phyloP scores from a whole-genome alignment of 2,797 vertebrate species.

The Coluber constrictor region DNA sequence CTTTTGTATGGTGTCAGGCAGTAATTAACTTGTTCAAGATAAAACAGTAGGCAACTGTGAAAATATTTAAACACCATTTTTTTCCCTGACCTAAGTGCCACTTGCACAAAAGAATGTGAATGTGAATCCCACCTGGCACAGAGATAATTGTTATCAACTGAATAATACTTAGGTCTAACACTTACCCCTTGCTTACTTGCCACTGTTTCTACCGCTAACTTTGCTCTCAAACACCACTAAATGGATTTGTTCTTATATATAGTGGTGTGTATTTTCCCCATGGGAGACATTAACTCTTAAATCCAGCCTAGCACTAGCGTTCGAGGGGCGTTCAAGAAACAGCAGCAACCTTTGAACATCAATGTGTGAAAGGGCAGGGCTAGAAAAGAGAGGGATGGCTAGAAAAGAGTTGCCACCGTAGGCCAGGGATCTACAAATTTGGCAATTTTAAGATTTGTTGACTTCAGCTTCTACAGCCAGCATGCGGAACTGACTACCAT shows the following conservation, averaged over 20 bases:
- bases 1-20: slow-evolving; percentile 36
- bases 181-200: not conserved
- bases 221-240: not conserved
- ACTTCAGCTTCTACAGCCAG: not conserved
- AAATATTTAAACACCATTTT: slow-evolving; percentile 30
- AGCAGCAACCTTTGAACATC: not conserved
- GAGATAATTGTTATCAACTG: slow-evolving; percentile 6
- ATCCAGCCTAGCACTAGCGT: not conserved
- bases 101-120: slow-evolving; percentile 38
- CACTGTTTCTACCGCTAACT: not conserved
- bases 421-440: not conserved
- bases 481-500: not conserved
- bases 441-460: not conserved
- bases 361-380: not conserved
- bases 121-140: slow-evolving; percentile 21
- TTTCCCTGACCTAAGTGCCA: slow-evolving; percentile 32
- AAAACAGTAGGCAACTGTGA: slow-evolving; percentile 47
- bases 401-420: not conserved
- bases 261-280: not conserved
- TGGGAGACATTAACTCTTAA: not conserved
- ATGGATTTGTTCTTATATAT: not conserved
- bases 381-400: not conserved
- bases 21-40: slow-evolving; percentile 47
- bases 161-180: not conserved
- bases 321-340: not conserved